phyloP scores from a whole-genome alignment of 2,113 vertebrate species.

The Marmota flaviventris region DNA sequence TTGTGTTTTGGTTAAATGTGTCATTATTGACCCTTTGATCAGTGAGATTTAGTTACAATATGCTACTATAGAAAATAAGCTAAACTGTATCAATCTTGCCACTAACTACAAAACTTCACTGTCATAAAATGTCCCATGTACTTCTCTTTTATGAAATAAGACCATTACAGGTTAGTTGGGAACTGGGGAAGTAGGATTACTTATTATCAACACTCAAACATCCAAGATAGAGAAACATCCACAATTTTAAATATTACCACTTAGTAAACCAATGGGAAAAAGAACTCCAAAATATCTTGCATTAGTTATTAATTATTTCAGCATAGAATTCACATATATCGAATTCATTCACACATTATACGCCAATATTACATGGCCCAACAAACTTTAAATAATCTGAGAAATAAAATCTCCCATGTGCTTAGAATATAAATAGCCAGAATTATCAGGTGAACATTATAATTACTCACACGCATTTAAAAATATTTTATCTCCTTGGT shows the following conservation, averaged over 20 bases:
- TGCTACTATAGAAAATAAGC: neutral
- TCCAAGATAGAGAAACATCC: neutral
- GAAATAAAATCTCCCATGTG: neutral
- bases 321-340: neutral
- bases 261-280: slow-evolving; percentile 10
- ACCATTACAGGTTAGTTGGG: neutral
- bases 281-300: neutral
- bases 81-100: neutral
- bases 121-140: neutral
- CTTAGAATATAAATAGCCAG: neutral
- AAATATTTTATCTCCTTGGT: neutral
- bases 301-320: neutral
- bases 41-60: neutral
- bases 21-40: slow-evolving; percentile 4
- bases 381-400: neutral
- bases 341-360: neutral
- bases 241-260: neutral
- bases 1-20: slow-evolving; percentile 23
- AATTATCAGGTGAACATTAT: neutral
- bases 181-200: neutral
- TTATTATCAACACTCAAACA: neutral
- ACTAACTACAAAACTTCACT: slow-evolving; percentile 33
- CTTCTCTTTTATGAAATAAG: slow-evolving; percentile 26
- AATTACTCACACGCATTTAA: neutral
- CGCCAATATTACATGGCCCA: neutral